phyloP scores from a whole-genome alignment of 1,140 invertebrate species.

The Vanessa tameamea region DNA sequence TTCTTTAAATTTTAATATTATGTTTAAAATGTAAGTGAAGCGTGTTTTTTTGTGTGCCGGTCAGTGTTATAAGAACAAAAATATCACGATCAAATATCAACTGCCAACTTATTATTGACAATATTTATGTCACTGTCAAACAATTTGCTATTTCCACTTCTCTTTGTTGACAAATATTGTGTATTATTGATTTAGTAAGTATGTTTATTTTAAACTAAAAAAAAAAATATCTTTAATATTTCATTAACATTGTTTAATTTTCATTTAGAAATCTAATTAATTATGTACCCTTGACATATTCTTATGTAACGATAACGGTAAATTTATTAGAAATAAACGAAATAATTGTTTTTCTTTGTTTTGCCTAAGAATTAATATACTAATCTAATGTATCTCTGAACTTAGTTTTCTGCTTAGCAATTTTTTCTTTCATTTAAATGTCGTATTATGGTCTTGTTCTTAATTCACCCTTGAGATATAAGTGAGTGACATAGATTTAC shows the following conservation, averaged over 20 bases:
- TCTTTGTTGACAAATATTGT: constrained; percentile 16
- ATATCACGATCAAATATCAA: neutral
- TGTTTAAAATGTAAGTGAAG: too few species aligned
- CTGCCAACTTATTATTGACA: neutral
- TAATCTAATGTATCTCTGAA: neutral
- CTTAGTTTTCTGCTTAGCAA: too few species aligned
- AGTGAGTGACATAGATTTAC: constrained; percentile 35
- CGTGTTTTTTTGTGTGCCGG: neutral
- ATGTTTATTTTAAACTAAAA: neutral
- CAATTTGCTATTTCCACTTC: neutral
- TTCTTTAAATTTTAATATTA: too few species aligned
- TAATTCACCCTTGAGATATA: constrained; percentile 37
- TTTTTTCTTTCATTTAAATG: neutral
- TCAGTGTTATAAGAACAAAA: neutral
- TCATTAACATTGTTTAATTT: neutral
- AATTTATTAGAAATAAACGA: neutral
- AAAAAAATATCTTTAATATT: neutral
- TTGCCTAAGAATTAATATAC: neutral
- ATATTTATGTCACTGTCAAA: constrained; percentile 6
- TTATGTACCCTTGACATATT: neutral
- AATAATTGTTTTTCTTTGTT: constrained; percentile 4
- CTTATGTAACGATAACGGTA: neutral
- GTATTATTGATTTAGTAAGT: constrained; percentile 6
- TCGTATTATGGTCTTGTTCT: neutral
- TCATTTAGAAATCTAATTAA: neutral